Evolutionary conservation across 2,113 vertebrate genomes (phyloP).

Genomic region (Erythrolamprus reginae): DNA sequence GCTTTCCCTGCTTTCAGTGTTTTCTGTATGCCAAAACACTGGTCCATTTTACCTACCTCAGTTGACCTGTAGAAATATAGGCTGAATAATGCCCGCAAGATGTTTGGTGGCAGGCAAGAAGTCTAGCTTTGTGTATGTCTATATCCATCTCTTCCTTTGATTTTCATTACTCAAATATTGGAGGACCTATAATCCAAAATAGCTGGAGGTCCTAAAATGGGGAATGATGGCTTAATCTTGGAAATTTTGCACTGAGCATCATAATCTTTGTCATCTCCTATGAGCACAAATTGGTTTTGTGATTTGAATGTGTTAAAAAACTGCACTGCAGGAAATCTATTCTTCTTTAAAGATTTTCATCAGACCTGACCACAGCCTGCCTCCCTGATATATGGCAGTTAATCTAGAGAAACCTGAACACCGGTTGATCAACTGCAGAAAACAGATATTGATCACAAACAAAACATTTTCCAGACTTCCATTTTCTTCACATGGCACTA

Average conservation of each 20-base stretch:
- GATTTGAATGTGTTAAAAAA: not conserved
- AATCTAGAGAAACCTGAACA: not conserved
- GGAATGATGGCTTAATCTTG: not conserved
- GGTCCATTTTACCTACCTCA: not conserved
- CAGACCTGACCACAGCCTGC: not conserved
- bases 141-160: not conserved
- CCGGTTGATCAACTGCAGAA: not conserved
- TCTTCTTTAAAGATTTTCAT: not conserved
- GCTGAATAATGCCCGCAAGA: not conserved
- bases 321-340: not conserved
- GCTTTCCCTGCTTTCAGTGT: not conserved
- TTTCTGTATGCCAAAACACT: not conserved
- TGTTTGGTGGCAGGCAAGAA: not conserved
- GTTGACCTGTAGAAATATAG: not conserved
- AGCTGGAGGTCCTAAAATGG: not conserved
- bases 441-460: not conserved
- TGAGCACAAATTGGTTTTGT: not conserved
- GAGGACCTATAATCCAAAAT: not conserved
- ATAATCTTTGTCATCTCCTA: not conserved
- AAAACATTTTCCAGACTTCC: not conserved
- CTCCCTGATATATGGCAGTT: not conserved
- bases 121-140: not conserved
- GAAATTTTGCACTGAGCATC: not conserved
- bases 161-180: not conserved
- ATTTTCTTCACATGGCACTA: not conserved